phyloP scores from a whole-genome alignment of 1,140 invertebrate species.

The Heliconius hewitsoni region DNA sequence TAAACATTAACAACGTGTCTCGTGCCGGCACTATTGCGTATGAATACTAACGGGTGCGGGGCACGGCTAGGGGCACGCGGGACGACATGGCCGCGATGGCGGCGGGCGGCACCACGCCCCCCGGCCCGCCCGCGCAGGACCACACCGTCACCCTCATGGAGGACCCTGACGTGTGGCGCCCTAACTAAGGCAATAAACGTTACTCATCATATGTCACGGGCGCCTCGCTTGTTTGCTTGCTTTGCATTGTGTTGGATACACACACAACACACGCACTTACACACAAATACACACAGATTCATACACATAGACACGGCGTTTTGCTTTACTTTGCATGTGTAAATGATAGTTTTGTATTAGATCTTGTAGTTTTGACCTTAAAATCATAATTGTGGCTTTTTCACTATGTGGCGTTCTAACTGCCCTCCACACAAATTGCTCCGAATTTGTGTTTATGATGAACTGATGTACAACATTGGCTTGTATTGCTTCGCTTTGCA shows the following conservation, averaged over 20 bases:
- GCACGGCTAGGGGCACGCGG: slow-evolving; percentile 88
- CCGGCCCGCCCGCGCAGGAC: slow-evolving; percentile 82
- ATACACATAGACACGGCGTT: neutral
- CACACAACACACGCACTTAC: neutral
- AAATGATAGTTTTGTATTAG: no score
- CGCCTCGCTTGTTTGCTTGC: neutral
- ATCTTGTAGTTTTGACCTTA: no score
- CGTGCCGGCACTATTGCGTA: no score
- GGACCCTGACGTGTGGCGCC: slow-evolving; percentile 93
- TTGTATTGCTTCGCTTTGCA: neutral
- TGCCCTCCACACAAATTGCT: no score
- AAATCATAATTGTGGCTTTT: no score
- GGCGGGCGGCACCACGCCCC: slow-evolving; percentile 84
- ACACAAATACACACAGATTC: neutral
- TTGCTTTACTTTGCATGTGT: no score
- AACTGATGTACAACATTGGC: neutral
- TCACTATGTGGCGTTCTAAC: no score
- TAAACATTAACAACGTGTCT: neutral
- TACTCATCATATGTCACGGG: slow-evolving; percentile 27
- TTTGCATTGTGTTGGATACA: neutral
- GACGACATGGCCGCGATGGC: slow-evolving; percentile 92
- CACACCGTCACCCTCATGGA: slow-evolving; percentile 91
- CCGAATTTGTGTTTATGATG: no score
- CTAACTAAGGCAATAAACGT: slow-evolving; percentile 85
- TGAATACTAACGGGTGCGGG: slow-evolving; percentile 28